Evolutionary conservation across 1,140 invertebrate species (phyloP).

Genomic region (Choristoneura fumiferana): DNA sequence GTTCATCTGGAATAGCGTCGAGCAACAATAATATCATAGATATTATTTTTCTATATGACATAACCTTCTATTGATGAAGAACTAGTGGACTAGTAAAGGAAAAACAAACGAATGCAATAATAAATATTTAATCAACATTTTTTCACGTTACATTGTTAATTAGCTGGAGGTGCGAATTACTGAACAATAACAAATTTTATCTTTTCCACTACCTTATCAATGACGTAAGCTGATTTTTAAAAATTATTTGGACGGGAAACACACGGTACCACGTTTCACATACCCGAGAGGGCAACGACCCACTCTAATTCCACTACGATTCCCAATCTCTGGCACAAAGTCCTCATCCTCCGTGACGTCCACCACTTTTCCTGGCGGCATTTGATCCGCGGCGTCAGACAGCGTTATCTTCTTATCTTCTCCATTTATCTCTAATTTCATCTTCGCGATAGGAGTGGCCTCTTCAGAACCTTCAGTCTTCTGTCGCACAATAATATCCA

Average conservation of each 20-base stretch:
- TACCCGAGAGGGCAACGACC: conserved; percentile 17
- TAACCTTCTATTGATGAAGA: no score
- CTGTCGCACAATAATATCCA: neutral
- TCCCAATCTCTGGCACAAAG: neutral
- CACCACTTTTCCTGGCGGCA: conserved; percentile 1
- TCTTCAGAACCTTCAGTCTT: neutral
- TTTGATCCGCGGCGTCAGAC: neutral
- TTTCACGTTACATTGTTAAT: no score
- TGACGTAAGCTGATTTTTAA: no score
- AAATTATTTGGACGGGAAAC: conserved; percentile 13
- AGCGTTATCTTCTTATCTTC: conserved; percentile 1
- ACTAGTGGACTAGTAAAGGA: no score
- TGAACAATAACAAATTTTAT: no score
- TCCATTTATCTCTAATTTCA: conserved; percentile 2
- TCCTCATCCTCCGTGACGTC: neutral
- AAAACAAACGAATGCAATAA: no score
- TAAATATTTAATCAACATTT: no score
- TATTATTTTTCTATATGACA: no score
- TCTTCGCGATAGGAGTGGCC: neutral
- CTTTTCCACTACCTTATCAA: no score
- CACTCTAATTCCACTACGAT: neutral
- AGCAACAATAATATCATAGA: no score
- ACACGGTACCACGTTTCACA: conserved; percentile 18
- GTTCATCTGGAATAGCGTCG: no score
- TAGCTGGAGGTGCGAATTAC: no score